Percentiles rank a stretch among this genome's conserved stretches.
Evolutionary conservation across 2,113 vertebrate species (phyloP).

Genomic region (Neolamprologus sp.): DNA sequence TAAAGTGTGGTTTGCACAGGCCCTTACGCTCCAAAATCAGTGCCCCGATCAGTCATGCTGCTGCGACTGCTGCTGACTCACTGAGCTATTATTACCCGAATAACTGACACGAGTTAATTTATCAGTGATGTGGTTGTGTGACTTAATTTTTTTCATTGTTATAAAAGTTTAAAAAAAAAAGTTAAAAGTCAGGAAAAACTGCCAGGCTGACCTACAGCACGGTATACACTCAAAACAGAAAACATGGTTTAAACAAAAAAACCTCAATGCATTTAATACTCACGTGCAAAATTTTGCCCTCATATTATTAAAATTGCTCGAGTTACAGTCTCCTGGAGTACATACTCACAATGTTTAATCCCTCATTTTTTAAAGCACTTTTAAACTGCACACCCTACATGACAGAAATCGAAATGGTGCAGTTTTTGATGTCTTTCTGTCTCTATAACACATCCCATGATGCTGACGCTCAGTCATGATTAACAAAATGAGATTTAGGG

Average conservation of each 20-base stretch:
- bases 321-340: neutral
- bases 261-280: accelerated
- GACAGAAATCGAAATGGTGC: accelerated
- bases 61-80: neutral
- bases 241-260: neutral
- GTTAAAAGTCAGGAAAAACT: neutral
- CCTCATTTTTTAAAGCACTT: neutral
- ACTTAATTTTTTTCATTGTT: neutral
- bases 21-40: neutral
- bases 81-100: accelerated
- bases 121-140: neutral
- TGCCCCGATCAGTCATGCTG: neutral
- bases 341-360: neutral
- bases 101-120: neutral
- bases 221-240: neutral
- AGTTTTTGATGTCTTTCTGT: neutral
- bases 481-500: neutral
- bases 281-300: accelerated
- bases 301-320: neutral
- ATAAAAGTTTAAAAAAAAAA: accelerated
- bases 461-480: neutral
- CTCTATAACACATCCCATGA: accelerated
- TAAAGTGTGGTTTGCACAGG: neutral
- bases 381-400: neutral
- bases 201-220: neutral